Evolutionary conservation across 2,113 vertebrate species (phyloP).

Genomic region (Chroicocephalus ridibundus): DNA sequence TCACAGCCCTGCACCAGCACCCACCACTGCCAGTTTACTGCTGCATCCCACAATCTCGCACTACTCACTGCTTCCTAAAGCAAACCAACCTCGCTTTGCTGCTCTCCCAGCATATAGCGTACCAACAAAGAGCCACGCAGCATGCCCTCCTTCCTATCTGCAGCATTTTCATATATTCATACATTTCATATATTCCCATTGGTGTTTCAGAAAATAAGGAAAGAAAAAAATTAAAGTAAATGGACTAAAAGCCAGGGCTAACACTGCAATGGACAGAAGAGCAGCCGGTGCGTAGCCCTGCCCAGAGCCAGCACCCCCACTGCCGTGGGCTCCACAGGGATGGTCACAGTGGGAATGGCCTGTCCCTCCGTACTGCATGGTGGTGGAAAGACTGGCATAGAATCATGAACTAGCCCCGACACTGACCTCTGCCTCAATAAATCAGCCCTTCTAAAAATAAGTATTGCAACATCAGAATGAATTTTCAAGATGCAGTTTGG

Average conservation of each 20-base stretch:
- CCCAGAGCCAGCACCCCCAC: background rate
- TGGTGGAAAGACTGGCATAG: fast-evolving
- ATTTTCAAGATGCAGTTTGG: background rate
- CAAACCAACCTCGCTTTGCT: background rate
- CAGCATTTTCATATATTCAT: fast-evolving
- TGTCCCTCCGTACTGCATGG: fast-evolving
- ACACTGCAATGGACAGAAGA: background rate
- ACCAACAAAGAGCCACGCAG: background rate
- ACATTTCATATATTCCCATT: background rate
- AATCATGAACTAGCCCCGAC: background rate
- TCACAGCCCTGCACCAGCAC: background rate
- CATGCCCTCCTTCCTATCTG: background rate
- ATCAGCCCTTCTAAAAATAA: background rate
- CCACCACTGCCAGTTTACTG: too few species aligned
- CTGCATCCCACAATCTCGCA: fast-evolving
- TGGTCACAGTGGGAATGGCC: fast-evolving
- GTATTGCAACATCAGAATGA: background rate
- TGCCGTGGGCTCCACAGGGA: fast-evolving
- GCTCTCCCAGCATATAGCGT: fast-evolving
- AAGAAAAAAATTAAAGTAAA: background rate
- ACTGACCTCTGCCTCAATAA: background rate
- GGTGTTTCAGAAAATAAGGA: background rate
- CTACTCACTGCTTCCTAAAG: background rate
- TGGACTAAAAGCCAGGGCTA: background rate
- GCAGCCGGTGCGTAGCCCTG: fast-evolving